phyloP scores from a whole-genome alignment of 2,113 vertebrate species.

The Corydoras maculifer region DNA sequence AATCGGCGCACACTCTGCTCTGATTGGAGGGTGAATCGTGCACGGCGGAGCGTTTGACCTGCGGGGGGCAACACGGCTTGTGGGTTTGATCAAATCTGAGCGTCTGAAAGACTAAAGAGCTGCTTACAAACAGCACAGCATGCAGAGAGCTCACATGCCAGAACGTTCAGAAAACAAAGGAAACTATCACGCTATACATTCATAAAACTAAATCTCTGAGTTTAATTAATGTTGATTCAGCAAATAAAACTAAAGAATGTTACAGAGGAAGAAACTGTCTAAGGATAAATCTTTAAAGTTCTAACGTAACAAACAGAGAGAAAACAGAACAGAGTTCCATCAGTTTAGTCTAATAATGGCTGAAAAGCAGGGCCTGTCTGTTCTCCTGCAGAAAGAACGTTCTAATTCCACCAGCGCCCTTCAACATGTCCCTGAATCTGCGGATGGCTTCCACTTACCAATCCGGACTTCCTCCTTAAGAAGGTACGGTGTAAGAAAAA shows the following conservation, averaged over 20 bases:
- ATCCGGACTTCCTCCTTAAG: constrained; percentile 99
- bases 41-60: constrained; percentile 76
- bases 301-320: constrained; percentile 48
- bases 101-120: no score
- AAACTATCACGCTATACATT: no score
- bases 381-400: constrained; percentile 64
- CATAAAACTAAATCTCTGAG: no score
- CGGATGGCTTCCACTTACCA: constrained; percentile 99
- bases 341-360: constrained; percentile 46
- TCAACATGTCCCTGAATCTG: constrained; percentile 94
- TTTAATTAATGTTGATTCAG: constrained; percentile 47
- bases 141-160: no score
- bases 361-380: background rate
- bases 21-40: constrained; percentile 60
- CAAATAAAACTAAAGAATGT: constrained; percentile 49
- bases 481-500: constrained; percentile 99
- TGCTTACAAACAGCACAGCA: no score
- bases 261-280: constrained; percentile 44
- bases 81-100: no score
- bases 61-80: constrained; percentile 57
- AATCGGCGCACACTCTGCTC: constrained; percentile 76
- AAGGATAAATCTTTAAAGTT: constrained; percentile 49
- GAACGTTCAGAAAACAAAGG: no score
- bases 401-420: constrained; percentile 77
- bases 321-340: constrained; percentile 59